A percentile compares a stretch with the other conserved stretches of the same genome.
These are phyloP conservation scores for Lypha dubia DNA, from an alignment of 2,888 invertebrate genomes.

Conservation along the genomic window DNA sequence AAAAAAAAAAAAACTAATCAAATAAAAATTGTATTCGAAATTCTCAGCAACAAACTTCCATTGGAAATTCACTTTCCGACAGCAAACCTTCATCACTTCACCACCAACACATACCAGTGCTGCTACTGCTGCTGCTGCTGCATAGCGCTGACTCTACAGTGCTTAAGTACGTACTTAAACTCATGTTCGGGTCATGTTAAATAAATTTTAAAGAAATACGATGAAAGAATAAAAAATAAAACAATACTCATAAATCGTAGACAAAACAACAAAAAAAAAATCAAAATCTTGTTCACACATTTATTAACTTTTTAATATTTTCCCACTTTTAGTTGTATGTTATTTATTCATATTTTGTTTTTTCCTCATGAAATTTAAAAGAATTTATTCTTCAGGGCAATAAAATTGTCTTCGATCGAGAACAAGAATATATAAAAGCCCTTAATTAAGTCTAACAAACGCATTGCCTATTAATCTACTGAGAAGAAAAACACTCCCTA, in stretches of 20 bases:
- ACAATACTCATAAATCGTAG: constrained; percentile 56
- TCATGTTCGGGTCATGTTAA: constrained; percentile 61
- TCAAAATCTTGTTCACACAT: constrained; percentile 69
- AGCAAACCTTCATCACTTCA: constrained; percentile 26
- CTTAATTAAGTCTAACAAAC: neutral
- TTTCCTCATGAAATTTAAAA: constrained; percentile 16
- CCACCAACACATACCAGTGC: neutral
- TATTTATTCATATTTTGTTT: neutral
- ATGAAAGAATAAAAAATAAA: constrained; percentile 35
- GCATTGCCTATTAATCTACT: too few species aligned
- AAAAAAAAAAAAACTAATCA: constrained; percentile 40
- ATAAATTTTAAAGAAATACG: constrained; percentile 51
- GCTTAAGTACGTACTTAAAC: constrained; percentile 45
- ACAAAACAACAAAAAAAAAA: constrained; percentile 10
- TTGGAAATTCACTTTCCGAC: neutral
- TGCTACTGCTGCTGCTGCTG: neutral
- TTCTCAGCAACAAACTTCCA: neutral
- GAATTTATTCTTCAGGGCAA: constrained; percentile 1
- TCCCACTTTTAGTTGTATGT: neutral
- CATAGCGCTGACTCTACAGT: constrained; percentile 1
- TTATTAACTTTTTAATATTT: constrained; percentile 67
- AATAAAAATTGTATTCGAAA: constrained; percentile 23
- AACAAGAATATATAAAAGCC: neutral
- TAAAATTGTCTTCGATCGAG: neutral
- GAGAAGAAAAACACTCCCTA: too few species aligned